Evolutionary conservation across 2,113 vertebrate genomes (phyloP).

Genomic region (Petrocephalus microphthalmus): DNA sequence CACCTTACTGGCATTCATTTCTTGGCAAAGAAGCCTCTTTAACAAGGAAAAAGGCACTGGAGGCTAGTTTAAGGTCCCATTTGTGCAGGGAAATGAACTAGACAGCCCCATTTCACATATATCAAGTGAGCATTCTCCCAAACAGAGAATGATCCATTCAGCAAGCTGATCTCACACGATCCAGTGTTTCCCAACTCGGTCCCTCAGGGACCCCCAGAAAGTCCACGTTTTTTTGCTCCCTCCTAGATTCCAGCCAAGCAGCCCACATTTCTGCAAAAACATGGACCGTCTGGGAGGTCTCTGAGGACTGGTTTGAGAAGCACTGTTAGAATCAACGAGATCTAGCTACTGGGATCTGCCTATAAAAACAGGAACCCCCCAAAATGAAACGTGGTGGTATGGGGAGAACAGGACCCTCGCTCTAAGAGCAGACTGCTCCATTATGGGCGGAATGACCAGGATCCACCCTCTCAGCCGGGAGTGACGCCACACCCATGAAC

Average conservation of each 20-base stretch:
- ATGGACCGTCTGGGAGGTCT: neutral
- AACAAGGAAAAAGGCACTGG: neutral
- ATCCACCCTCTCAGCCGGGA: neutral
- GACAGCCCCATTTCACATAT: neutral
- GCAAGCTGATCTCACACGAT: neutral
- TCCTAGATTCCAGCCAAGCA: too few relatives aligned
- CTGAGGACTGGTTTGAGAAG: neutral
- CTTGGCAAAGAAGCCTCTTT: neutral
- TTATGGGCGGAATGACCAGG: neutral
- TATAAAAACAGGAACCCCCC: neutral
- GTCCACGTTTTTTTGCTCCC: too few relatives aligned
- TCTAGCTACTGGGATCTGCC: neutral
- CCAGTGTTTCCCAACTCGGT: neutral
- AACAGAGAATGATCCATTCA: neutral
- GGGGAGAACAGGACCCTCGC: neutral
- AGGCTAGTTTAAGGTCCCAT: neutral
- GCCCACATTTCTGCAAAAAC: neutral
- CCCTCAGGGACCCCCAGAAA: neutral
- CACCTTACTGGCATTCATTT: neutral
- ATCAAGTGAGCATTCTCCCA: neutral
- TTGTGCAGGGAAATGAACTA: neutral
- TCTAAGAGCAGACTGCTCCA: neutral
- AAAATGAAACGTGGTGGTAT: neutral
- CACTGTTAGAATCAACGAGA: neutral
- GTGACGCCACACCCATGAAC: neutral